These are phyloP conservation scores for Tragelaphus eurycerus DNA, from an alignment of 2,797 vertebrate species.

Conservation along the genomic window DNA sequence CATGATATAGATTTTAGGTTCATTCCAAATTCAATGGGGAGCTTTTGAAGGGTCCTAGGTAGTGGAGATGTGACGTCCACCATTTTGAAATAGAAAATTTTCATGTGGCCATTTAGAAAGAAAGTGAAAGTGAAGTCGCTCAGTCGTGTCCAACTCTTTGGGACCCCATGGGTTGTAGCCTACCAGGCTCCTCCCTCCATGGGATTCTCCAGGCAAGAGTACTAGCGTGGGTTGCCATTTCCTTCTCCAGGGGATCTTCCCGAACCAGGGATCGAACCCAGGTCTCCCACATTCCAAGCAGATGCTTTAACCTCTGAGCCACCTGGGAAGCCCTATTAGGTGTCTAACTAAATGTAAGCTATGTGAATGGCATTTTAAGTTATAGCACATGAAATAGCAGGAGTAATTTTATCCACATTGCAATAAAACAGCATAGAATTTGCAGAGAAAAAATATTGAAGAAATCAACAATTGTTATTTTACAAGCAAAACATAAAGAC, in stretches of 20 bases:
- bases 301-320: too few relatives aligned
- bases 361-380: not conserved
- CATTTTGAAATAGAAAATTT: not conserved
- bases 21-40: not conserved
- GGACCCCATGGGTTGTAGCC: too few relatives aligned
- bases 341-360: not conserved
- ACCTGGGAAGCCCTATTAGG: not conserved
- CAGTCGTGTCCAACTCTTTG: too few relatives aligned
- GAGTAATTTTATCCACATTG: not conserved
- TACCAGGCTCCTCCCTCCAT: too few relatives aligned
- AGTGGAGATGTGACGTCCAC: not conserved
- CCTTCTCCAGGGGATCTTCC: too few relatives aligned
- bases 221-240: too few relatives aligned
- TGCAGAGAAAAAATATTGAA: not conserved
- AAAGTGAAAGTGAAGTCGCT: too few relatives aligned
- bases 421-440: not conserved
- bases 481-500: not conserved
- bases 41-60: not conserved
- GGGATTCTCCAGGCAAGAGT: too few relatives aligned
- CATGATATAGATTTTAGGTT: not conserved
- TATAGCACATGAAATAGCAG: not conserved
- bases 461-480: not conserved
- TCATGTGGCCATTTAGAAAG: not conserved
- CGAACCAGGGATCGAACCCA: too few relatives aligned
- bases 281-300: too few relatives aligned